Conservation (phyloP, 2,797 vertebrate genomes). For the Pseudocheirus occidentalis region DNA sequence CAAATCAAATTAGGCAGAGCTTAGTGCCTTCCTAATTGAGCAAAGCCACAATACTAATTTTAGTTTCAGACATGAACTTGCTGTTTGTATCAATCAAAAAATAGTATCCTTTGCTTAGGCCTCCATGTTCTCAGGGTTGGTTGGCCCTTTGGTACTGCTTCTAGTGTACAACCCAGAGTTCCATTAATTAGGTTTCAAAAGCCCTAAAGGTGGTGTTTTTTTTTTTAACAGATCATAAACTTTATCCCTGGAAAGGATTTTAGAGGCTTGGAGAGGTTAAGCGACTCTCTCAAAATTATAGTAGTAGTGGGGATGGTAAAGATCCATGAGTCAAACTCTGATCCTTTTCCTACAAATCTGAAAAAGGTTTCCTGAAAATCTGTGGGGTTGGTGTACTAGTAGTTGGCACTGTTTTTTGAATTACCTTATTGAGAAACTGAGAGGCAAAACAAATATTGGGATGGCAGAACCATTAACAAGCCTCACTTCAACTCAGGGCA, state of each 20-base stretch:
- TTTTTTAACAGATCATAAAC: background rate
- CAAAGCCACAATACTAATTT: conserved; percentile 24
- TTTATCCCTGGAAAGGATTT: background rate
- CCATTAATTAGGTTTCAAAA: conserved; percentile 19
- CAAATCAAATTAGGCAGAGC: background rate
- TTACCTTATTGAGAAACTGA: background rate
- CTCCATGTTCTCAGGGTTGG: conserved; percentile 1
- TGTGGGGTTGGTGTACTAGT: background rate
- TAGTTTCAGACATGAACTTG: background rate
- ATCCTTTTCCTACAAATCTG: background rate
- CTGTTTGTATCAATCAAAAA: background rate
- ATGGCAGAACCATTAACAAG: background rate
- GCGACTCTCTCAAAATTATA: conserved; percentile 5
- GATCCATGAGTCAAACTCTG: background rate
- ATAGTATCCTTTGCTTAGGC: background rate
- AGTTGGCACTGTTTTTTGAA: background rate
- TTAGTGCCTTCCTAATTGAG: conserved; percentile 2
- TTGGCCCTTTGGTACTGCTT: background rate
- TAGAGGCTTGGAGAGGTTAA: background rate
- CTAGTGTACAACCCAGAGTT: conserved; percentile 30
- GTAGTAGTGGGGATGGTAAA: background rate
- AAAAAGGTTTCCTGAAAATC: background rate
- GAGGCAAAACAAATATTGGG: background rate
- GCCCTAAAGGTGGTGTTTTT: background rate
- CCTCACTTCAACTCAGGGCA: background rate